phyloP scores from a whole-genome alignment of 1,140 invertebrate genomes.

The Drosophila ananassae region DNA sequence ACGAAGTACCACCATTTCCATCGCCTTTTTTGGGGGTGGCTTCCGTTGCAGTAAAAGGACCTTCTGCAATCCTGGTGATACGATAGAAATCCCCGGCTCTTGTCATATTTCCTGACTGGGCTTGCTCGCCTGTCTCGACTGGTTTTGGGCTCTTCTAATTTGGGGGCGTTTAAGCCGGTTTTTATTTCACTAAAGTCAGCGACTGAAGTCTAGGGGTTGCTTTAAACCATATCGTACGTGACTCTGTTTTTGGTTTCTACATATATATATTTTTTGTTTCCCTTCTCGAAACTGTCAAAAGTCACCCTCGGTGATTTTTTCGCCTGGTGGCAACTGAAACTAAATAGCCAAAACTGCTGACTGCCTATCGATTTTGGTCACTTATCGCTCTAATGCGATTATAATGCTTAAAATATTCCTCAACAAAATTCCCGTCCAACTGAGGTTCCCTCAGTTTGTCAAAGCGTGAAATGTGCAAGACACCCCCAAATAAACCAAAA shows the following conservation, averaged over 20 bases:
- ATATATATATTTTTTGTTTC: slow-evolving; percentile 22
- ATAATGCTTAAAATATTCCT: slow-evolving; percentile 70
- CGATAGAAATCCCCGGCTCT: slow-evolving; percentile 55
- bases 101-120: slow-evolving; percentile 65
- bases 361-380: slow-evolving; percentile 71
- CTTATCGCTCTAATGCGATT: slow-evolving; percentile 80
- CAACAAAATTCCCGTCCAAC: slow-evolving; percentile 33
- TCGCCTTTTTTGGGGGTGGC: slow-evolving; percentile 43
- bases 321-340: slow-evolving; percentile 45
- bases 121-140: slow-evolving; percentile 11
- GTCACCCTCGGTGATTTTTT: slow-evolving; percentile 61
- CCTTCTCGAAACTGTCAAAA: slow-evolving; percentile 51
- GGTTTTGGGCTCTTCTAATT: slow-evolving; percentile 60
- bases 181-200: slow-evolving; percentile 17
- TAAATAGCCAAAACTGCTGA: slow-evolving; percentile 72
- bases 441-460: slow-evolving; percentile 68
- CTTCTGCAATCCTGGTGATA: slow-evolving; percentile 60
- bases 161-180: slow-evolving; percentile 72
- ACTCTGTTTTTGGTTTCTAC: slow-evolving; percentile 42
- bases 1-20: slow-evolving; percentile 15
- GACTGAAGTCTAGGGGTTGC: slow-evolving; percentile 67
- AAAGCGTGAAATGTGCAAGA: slow-evolving; percentile 71
- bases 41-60: slow-evolving; percentile 66
- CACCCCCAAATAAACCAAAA: slow-evolving; percentile 33
- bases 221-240: slow-evolving; percentile 66